Evolutionary conservation across 1,140 invertebrate species (phyloP).

Genomic region (Nomia melanderi): DNA sequence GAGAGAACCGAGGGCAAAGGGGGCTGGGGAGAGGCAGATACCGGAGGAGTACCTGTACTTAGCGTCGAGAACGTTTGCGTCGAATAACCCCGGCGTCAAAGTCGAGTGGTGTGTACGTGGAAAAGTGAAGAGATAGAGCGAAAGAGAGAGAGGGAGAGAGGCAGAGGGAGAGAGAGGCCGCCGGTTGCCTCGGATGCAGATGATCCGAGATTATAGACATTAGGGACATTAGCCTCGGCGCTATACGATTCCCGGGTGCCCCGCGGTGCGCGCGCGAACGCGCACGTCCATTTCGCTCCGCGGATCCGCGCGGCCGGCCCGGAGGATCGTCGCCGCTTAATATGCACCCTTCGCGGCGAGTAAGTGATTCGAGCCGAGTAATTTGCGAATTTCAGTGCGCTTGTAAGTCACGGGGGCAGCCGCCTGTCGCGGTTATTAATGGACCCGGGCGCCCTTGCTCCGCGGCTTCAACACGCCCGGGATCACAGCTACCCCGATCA

Average conservation of each 20-base stretch:
- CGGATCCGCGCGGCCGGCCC: neutral
- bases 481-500: no score
- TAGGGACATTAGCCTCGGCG: conserved; percentile 65
- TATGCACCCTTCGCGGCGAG: conserved; percentile 57
- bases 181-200: conserved; percentile 56
- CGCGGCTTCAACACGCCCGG: neutral
- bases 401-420: conserved; percentile 18
- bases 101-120: conserved; percentile 20
- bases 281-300: neutral
- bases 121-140: conserved; percentile 23
- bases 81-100: conserved; percentile 20
- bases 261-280: conserved; percentile 30
- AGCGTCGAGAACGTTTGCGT: conserved; percentile 12
- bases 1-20: no score
- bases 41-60: conserved; percentile 33
- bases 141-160: conserved; percentile 26
- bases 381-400: conserved; percentile 65
- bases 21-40: neutral
- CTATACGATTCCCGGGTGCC: conserved; percentile 53
- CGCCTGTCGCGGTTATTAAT: conserved; percentile 39
- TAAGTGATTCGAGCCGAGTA: conserved; percentile 70
- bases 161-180: neutral
- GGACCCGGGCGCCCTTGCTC: conserved; percentile 17
- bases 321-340: conserved; percentile 58
- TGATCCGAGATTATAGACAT: conserved; percentile 69